A percentile compares a stretch with the other conserved stretches of the same genome.
Evolutionary conservation across 2,888 invertebrate genomes (phyloP).

Genomic region (Aricia artaxerxes): DNA sequence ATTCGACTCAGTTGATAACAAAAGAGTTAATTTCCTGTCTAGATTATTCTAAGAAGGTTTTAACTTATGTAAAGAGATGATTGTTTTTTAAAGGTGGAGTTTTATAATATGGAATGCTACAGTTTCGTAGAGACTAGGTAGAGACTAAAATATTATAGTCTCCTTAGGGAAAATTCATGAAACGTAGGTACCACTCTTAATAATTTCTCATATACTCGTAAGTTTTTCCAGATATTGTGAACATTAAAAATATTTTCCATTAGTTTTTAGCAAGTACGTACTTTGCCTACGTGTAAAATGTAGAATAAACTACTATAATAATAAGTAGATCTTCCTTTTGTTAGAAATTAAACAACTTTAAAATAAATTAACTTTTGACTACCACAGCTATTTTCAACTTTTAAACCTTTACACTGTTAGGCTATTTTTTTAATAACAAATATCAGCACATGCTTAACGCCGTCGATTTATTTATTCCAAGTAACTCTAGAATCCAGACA

Average conservation of each 20-base stretch:
- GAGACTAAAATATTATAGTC: neutral
- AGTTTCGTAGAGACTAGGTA: neutral
- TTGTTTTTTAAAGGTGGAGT: neutral
- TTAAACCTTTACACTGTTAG: too few relatives aligned
- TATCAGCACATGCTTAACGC: too few relatives aligned
- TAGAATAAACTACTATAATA: too few relatives aligned
- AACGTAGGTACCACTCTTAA: neutral
- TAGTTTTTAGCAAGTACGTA: too few relatives aligned
- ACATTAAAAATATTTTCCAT: neutral
- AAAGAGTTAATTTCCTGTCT: conserved; percentile 52
- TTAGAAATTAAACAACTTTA: too few relatives aligned
- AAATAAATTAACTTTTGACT: neutral
- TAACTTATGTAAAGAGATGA: conserved; percentile 34
- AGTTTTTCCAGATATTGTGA: neutral
- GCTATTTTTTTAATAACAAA: too few relatives aligned
- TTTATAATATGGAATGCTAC: neutral
- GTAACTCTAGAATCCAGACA: too few relatives aligned
- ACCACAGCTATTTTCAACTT: neutral
- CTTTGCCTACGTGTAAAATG: too few relatives aligned
- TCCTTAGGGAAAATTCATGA: neutral
- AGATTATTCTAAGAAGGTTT: conserved; percentile 46
- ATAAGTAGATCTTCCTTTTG: too few relatives aligned
- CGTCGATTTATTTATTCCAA: too few relatives aligned
- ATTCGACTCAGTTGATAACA: conserved; percentile 57
- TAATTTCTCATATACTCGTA: neutral